Evolutionary conservation across 1,140 invertebrate genomes (phyloP), one percentile per base, ranked within the genome.

Genomic region (Oryzaephilus surinamensis): DNA sequence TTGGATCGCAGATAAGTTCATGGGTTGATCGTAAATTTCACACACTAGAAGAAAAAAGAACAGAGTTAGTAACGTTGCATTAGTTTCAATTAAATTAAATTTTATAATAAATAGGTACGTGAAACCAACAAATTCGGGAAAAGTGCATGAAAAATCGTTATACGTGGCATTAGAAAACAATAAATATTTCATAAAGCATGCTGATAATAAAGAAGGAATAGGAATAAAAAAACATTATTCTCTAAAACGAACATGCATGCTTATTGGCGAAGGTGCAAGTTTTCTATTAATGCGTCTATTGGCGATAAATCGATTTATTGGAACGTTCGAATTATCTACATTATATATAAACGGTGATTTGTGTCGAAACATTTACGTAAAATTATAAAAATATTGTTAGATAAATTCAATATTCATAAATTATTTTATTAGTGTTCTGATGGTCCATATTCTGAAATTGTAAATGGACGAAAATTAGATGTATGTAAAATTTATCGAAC

Each of bases 221-320:
- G n/a, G n/a, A n/a, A n/a, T n/a, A n/a, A n/a, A n/a, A n/a, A n/a
- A n/a, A n/a, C n/a, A n/a, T n/a, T n/a, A n/a, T n/a, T n/a, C n/a
- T n/a, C 21, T 26, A 7, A 4, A 36, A 8, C 44, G 61, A 61
- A 24, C 56, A 42, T 31, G 39, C n/a, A 31, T 67, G 45, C 65
- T 73, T 35, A 57, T 76, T 41, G 66, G 70, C n/a, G 75, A 77
- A 63, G 73, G 69, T 29, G 64, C 69, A 13, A 76, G 73, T 53
- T 64, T 77, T 34, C 50, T 78, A 16, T 50, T 78, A 6, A 62
- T 74, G 48, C 63, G 75, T 46, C 75, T 72, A 51, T 62, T 77
- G 11, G 72, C 68, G 5, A 50, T 75, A 12, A 62, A 46, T 20
- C 62, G 66, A 44, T 74, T 66, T 45, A 57, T 58, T 33, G 74